These are phyloP conservation scores for Sphenodon punctatus DNA, from an alignment of 2,797 vertebrate species.

Conservation along the genomic window DNA sequence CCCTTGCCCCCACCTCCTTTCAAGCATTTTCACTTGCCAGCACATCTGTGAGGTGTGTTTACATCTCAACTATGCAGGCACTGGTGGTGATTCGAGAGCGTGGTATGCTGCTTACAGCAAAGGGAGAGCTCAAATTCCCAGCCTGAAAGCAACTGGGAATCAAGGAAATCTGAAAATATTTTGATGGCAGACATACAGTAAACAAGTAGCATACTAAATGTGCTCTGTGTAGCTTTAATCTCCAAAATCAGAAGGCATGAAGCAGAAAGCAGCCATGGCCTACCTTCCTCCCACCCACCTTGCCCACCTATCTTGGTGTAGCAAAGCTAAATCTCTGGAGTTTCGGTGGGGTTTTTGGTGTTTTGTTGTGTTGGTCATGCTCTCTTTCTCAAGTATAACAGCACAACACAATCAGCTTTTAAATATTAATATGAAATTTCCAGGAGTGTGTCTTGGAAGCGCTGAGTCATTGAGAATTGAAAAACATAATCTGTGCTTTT, in stretches of 20 bases:
- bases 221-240: background rate
- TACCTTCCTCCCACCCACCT: background rate
- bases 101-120: rapidly evolving
- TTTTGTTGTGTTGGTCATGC: background rate
- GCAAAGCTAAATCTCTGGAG: background rate
- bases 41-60: background rate
- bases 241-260: background rate
- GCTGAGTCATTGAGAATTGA: conserved; percentile 37
- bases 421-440: conserved; percentile 50
- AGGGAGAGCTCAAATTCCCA: background rate
- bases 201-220: background rate
- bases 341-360: background rate
- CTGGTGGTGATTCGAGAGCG: background rate
- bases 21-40: conserved; percentile 15
- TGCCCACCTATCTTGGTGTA: too few species aligned
- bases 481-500: conserved; percentile 63
- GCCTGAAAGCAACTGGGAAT: background rate
- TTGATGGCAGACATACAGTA: background rate
- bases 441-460: conserved; percentile 35
- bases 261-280: background rate
- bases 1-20: conserved; percentile 5
- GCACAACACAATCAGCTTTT: conserved; percentile 18
- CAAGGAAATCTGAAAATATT: rapidly evolving
- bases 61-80: background rate
- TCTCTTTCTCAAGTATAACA: conserved; percentile 36